Conservation (phyloP, 2,797 vertebrate species). For the Buceros bicornis region DNA sequence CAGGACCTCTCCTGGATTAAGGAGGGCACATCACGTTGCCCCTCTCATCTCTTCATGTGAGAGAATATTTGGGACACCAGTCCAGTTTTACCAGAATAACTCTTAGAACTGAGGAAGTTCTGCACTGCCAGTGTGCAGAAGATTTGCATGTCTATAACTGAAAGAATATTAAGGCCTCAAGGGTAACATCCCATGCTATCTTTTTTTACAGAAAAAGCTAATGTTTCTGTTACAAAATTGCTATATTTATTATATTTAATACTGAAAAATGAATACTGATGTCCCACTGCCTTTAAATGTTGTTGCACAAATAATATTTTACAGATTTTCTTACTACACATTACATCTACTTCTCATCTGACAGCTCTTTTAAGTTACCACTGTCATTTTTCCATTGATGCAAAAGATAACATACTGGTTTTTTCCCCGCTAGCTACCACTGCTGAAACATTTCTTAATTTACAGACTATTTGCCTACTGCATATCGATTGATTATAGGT, state of each 20-base stretch:
- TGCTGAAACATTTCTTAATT: neutral
- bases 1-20: neutral
- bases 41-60: neutral
- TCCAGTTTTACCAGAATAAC: neutral
- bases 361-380: conserved; percentile 32
- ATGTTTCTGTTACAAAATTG: neutral
- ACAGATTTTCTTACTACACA: neutral
- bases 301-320: neutral
- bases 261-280: neutral
- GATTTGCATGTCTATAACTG: neutral
- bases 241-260: neutral
- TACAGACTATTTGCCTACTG: neutral
- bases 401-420: neutral
- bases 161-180: neutral
- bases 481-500: neutral
- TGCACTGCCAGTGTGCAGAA: neutral
- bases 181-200: neutral
- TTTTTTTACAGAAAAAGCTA: neutral
- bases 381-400: neutral
- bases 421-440: neutral
- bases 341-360: neutral
- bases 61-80: neutral
- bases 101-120: neutral
- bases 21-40: neutral
- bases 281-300: neutral